A percentile compares a stretch with the other conserved stretches of the same genome.
Conservation (phyloP, 2,113 vertebrate species). For the Phrynosoma blainvillii region DNA sequence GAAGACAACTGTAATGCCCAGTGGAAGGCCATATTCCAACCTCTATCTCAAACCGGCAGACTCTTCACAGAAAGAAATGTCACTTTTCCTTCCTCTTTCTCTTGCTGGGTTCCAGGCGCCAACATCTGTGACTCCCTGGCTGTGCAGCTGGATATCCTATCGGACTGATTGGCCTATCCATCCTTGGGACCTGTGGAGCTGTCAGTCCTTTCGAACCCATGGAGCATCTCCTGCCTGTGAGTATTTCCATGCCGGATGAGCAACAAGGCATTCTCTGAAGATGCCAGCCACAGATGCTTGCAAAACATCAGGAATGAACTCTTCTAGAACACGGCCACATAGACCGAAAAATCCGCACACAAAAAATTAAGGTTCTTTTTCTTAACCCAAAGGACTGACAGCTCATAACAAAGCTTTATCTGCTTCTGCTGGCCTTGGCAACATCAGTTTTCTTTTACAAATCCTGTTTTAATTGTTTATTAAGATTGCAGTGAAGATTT, state of each 20-base stretch:
- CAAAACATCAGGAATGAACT: no score
- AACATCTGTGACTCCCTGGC: background rate
- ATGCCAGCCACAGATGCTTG: no score
- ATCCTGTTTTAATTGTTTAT: no score
- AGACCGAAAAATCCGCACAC: no score
- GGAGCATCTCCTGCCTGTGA: slow-evolving; percentile 23
- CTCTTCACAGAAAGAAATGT: background rate
- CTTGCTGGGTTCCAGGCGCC: background rate
- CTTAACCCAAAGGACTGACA: background rate
- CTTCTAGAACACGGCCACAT: no score
- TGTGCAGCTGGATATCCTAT: background rate
- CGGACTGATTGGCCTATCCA: background rate
- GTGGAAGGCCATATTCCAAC: background rate
- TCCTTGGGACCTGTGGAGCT: background rate
- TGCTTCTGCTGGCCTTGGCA: background rate
- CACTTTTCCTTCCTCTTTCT: no score
- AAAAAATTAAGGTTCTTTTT: no score
- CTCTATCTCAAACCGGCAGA: background rate
- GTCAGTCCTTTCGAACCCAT: background rate
- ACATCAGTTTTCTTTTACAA: no score
- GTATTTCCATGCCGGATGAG: no score
- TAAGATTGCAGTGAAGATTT: background rate
- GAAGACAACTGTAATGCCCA: background rate
- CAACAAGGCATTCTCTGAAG: no score
- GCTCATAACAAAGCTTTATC: no score